Evolutionary conservation across 2,797 vertebrate species (phyloP).

Genomic region (Sebastes cheni): DNA sequence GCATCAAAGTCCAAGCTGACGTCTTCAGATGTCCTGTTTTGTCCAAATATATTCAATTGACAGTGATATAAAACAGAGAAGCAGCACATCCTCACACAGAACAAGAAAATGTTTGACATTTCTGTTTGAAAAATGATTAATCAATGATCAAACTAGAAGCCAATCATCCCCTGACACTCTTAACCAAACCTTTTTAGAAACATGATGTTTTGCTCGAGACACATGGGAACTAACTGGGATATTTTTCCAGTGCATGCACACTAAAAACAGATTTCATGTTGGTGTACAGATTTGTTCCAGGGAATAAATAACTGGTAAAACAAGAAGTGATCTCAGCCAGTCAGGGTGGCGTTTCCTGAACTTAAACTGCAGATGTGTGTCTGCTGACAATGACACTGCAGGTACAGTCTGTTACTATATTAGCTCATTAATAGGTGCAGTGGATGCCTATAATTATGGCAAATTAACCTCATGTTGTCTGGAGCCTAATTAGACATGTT

Average conservation of each 20-base stretch:
- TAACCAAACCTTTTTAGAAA: not conserved
- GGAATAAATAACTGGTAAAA: slow-evolving; percentile 30
- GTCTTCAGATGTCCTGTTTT: not conserved
- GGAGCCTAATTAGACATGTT: not conserved
- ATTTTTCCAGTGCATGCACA: not conserved
- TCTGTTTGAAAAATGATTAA: not conserved
- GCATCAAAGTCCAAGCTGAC: not conserved
- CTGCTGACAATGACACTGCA: not conserved
- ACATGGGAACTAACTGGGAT: not conserved
- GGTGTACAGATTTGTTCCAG: not conserved
- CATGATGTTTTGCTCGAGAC: not conserved
- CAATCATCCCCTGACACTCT: not conserved
- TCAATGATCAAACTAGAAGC: not conserved
- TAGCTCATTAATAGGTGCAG: not conserved
- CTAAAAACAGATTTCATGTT: not conserved
- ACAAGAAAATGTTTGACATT: not conserved
- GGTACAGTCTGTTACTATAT: not conserved
- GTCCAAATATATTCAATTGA: not conserved
- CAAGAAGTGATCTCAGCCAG: not conserved
- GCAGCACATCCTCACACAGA: not conserved
- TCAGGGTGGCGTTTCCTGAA: slow-evolving; percentile 13
- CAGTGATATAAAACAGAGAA: not conserved
- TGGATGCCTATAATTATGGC: not conserved
- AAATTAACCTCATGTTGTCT: not conserved
- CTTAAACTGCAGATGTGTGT: not conserved